These are phyloP conservation scores for Ploceus nigricollis DNA, from an alignment of 2,113 vertebrate species.

Conservation along the genomic window DNA sequence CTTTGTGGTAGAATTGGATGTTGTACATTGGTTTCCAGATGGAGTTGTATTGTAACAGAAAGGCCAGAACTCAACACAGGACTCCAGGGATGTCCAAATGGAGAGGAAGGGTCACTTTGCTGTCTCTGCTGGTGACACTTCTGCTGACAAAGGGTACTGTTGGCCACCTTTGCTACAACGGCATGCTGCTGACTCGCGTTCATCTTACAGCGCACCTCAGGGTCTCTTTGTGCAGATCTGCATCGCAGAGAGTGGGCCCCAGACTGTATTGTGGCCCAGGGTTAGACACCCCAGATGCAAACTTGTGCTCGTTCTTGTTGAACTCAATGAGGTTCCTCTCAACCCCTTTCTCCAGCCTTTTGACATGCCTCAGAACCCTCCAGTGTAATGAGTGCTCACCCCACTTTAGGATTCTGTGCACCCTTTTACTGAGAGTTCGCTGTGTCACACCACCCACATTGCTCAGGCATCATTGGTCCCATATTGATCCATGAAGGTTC, in stretches of 20 bases:
- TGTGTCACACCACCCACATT: not conserved
- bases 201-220: not conserved
- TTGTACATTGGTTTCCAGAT: not conserved
- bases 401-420: not conserved
- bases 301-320: not conserved
- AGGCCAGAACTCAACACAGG: not conserved
- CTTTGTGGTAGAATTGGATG: not conserved
- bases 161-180: not conserved
- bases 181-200: accelerated
- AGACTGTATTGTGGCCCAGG: not conserved
- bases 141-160: not conserved
- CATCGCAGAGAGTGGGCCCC: not conserved
- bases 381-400: accelerated
- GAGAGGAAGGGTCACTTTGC: not conserved
- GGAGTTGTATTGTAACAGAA: not conserved
- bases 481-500: not conserved
- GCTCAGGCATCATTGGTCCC: accelerated
- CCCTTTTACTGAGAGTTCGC: not conserved
- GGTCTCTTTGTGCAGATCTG: not conserved
- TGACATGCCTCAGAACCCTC: not conserved
- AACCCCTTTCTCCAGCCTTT: not conserved
- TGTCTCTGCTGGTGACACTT: not conserved
- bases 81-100: not conserved
- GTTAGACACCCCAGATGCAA: not conserved
- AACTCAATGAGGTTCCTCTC: not conserved